Base-by-base conservation (phyloP, 2,113 vertebrate genomes). In the Scomber scombrus region DNA sequence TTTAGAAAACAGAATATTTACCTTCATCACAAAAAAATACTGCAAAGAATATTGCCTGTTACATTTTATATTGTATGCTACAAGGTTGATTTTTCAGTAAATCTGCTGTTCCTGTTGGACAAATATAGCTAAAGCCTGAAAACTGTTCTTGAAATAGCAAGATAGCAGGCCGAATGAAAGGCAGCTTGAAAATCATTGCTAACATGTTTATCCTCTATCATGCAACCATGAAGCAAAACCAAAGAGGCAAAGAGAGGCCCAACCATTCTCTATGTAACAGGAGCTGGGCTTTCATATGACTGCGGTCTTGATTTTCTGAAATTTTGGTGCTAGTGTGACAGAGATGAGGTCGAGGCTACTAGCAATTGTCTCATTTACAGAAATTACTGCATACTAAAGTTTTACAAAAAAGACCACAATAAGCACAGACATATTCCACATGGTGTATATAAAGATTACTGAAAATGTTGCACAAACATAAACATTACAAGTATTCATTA, bases 131-230 rank as follows among this genome's bases (percentile, higher is more conserved):
- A 40, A 40, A 40, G 34, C 34, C 34, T 26, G 15, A 43, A 26
- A 49, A 14, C 18, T 45, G 34, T 34, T 54, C 40, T 61, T 31
- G 40, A 75, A 58, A 68, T 1, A 10, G n/a, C 9, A 47, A 47
- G 56, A 68, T 58, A 68, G 45, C 5, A 9, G 31, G 69, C 34
- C 64, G 34, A 74, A 86, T 71, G 63, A 73, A 63, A 64, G 67
- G 57, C 62, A 64, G 63, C 78, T 68, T 85, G 65, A 56, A 61
- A 71, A 75, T 60, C 71, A 21, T 61, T 57, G 66, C 67, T 61
- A 71, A 75, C 21, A 31, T 29, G 57, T 72, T 81, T 72, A 76
- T 68, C 68, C 40, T n/a, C 51, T 19, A 34, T 23, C 31, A n/a
- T 23, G 23, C 19, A 84, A 47, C 60, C 67, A 40, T 63, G 62